These are phyloP conservation scores for Drosophila cognata DNA, from an alignment of 2,888 invertebrate genomes.

Conservation along the genomic window DNA sequence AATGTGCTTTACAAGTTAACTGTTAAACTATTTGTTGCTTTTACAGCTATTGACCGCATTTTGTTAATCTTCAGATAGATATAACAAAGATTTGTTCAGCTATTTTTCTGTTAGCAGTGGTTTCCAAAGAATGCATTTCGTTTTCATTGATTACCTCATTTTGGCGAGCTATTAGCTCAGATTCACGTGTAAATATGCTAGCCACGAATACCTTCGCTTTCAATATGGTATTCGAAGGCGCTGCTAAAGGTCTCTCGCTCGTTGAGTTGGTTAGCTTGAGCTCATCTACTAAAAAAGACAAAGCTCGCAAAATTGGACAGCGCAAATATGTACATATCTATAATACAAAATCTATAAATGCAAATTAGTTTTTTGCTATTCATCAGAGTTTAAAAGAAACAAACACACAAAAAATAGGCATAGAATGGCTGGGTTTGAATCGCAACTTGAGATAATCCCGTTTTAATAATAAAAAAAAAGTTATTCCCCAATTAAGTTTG, in stretches of 20 bases:
- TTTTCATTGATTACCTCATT: slow-evolving; percentile 32
- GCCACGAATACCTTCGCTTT: slow-evolving; percentile 32
- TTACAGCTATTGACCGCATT: slow-evolving; percentile 9
- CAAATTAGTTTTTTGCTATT: slow-evolving; percentile 60
- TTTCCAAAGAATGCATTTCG: slow-evolving; percentile 9
- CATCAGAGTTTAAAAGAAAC: slow-evolving; percentile 36
- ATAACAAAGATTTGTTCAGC: neutral
- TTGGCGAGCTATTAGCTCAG: slow-evolving; percentile 30
- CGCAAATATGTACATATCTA: slow-evolving; percentile 35
- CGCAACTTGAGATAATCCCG: slow-evolving; percentile 30
- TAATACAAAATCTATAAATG: slow-evolving; percentile 68
- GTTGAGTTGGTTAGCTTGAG: slow-evolving; percentile 9
- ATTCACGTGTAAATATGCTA: slow-evolving; percentile 33
- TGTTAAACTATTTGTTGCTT: slow-evolving; percentile 32
- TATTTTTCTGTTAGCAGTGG: neutral
- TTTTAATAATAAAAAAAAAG: slow-evolving; percentile 60
- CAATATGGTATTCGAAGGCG: slow-evolving; percentile 1
- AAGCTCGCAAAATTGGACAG: slow-evolving; percentile 16
- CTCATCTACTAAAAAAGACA: slow-evolving; percentile 16
- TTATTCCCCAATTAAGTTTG: slow-evolving; percentile 28
- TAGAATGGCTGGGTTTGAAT: slow-evolving; percentile 27
- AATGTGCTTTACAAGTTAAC: slow-evolving; percentile 13
- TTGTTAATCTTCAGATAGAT: slow-evolving; percentile 2
- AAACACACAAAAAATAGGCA: slow-evolving; percentile 32
- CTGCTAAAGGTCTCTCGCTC: slow-evolving; percentile 22